phyloP scores from a whole-genome alignment of 2,797 vertebrate species.

The Linurgus olivaceus region DNA sequence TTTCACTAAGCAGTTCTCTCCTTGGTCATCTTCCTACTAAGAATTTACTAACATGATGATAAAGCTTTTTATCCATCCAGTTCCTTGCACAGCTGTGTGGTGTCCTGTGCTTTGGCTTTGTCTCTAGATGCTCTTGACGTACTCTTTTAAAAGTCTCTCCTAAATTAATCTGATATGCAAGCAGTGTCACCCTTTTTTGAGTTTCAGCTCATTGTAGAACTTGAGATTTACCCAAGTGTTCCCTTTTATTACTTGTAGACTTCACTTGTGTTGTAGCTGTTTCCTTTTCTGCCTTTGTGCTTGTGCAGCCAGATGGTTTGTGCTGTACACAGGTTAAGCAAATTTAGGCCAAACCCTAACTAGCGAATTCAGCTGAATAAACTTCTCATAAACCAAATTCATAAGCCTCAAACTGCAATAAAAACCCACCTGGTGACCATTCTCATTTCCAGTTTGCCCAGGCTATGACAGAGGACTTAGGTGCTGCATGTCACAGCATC shows the following conservation, averaged over 20 bases:
- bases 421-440: neutral
- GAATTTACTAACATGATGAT: neutral
- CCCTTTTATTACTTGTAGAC: neutral
- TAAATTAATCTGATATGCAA: neutral
- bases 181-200: neutral
- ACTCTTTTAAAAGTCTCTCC: neutral
- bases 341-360: neutral
- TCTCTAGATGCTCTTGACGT: neutral
- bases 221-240: neutral
- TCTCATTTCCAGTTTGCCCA: neutral
- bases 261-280: neutral
- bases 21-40: neutral
- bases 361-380: neutral
- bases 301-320: neutral
- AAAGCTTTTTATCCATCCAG: neutral
- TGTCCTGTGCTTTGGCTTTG: neutral
- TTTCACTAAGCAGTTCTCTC: neutral
- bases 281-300: neutral
- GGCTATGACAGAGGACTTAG: neutral
- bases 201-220: neutral
- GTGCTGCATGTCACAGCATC: neutral
- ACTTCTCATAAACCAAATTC: neutral
- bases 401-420: neutral
- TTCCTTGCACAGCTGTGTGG: neutral
- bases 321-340: neutral